A percentile compares a stretch with the other conserved stretches of the same genome.
Evolutionary conservation across 92 coral and sea anemone species (phyloP).

Genomic region (Heteractis magnifica): DNA sequence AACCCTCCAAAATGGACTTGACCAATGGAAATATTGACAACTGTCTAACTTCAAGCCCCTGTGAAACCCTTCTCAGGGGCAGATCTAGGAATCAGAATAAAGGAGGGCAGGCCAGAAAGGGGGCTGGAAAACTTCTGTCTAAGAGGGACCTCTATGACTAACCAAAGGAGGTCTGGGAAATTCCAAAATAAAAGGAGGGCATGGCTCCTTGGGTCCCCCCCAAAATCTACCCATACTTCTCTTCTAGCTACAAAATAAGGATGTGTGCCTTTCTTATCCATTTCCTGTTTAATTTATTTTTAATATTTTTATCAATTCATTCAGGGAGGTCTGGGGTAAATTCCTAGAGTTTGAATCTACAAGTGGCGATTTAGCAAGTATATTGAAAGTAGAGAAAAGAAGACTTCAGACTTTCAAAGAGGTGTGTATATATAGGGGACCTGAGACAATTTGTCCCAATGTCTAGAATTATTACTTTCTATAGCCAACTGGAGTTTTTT

Average conservation of each 20-base stretch:
- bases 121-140: too few relatives aligned
- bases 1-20: too few relatives aligned
- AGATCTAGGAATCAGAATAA: too few relatives aligned
- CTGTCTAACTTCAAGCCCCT: too few relatives aligned
- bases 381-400: slow-evolving; percentile 92
- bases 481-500: neutral
- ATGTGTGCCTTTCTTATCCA: neutral
- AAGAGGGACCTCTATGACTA: too few relatives aligned
- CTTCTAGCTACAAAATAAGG: neutral
- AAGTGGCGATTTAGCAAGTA: slow-evolving; percentile 91
- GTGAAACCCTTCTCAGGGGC: too few relatives aligned
- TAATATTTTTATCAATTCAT: neutral
- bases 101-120: too few relatives aligned
- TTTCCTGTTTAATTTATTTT: neutral
- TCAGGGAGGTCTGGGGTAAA: slow-evolving; percentile 82
- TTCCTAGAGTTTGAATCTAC: slow-evolving; percentile 89
- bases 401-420: slow-evolving; percentile 77
- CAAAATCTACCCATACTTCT: too few relatives aligned
- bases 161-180: too few relatives aligned
- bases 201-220: too few relatives aligned
- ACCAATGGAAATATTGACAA: too few relatives aligned
- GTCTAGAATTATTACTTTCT: neutral
- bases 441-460: neutral
- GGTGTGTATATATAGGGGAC: slow-evolving; percentile 36
- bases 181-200: too few relatives aligned